Base-by-base conservation (phyloP, 23 tunicate species). In the Trididemnum clinides region DNA sequence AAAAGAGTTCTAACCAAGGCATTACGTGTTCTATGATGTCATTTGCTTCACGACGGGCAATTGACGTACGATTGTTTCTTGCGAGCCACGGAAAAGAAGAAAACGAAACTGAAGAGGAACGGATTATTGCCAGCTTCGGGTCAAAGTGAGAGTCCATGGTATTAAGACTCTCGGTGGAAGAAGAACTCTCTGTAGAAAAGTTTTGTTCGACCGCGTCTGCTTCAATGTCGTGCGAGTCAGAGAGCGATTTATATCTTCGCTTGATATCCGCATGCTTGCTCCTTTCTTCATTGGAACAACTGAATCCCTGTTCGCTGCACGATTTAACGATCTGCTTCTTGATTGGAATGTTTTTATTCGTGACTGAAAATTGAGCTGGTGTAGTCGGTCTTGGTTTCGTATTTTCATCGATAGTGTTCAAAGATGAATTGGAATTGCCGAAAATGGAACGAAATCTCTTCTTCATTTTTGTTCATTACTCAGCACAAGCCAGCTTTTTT, bases 21-120 rank as follows among this genome's bases (percentile, higher is more conserved):
- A n/a, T 12, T 59, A 92, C 87, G 20, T 54, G 34, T 33, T 87
- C 82, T 15, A 92, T 32, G 22, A 87, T 25, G 34, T 36, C 57
- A 70, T 92, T 92, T 0, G 97, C 97, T 70, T 92, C 97, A 26
- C 86, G 83, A 27, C 97, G 34, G 27, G 85, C 90, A 18, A 92
- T 33, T 0, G 96, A 91, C 1, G 85, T 70, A 28, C 96, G 58
- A 30, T 82, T 88, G 72, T 64, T 34, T 37, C 90, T 85, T 6
- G 77, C 20, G 26, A 72, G 34, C 78, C 90, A 33, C 23, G 84
- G 57, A 86, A 86, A 86, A 0, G 76, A 29, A 5, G 57, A 18
- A 1, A 51, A 26, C 1, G 85, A 72, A 31, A 73, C 34, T 12
- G 88, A 72, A 0, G 51, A 39, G 27, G 78, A 39, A 25, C 63